Conservation (phyloP, 2,797 vertebrate species). For the Rhinogobio ventralis region DNA sequence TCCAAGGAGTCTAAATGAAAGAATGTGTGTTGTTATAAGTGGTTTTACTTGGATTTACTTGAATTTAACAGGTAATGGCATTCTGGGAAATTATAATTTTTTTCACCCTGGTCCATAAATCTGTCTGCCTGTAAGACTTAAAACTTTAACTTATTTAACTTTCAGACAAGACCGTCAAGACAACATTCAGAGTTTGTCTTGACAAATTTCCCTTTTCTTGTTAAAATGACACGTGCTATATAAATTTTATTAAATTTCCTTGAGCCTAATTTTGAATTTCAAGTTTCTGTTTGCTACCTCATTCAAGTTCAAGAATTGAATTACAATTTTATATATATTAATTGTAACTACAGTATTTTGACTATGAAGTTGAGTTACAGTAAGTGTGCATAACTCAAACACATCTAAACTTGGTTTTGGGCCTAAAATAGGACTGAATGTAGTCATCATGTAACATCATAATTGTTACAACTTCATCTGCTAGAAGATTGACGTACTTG, state of each 20-base stretch:
- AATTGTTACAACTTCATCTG: slow-evolving; percentile 4
- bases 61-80: neutral
- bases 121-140: neutral
- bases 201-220: neutral
- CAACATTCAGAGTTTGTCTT: neutral
- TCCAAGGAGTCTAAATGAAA: slow-evolving; percentile 5
- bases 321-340: neutral
- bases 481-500: neutral
- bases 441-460: neutral
- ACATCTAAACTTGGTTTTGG: neutral
- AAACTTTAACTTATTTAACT: neutral
- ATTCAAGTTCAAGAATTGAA: neutral
- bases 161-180: neutral
- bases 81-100: neutral
- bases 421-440: neutral
- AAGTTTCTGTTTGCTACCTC: neutral
- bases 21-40: slow-evolving; percentile 3
- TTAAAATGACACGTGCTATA: neutral
- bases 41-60: slow-evolving; percentile 17
- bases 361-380: neutral
- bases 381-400: neutral
- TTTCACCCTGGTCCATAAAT: neutral
- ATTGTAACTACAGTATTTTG: neutral
- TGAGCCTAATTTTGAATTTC: neutral
- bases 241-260: neutral